These are phyloP conservation scores for Matsumurasca onukii DNA, from an alignment of 1,140 invertebrate species.

Conservation along the genomic window DNA sequence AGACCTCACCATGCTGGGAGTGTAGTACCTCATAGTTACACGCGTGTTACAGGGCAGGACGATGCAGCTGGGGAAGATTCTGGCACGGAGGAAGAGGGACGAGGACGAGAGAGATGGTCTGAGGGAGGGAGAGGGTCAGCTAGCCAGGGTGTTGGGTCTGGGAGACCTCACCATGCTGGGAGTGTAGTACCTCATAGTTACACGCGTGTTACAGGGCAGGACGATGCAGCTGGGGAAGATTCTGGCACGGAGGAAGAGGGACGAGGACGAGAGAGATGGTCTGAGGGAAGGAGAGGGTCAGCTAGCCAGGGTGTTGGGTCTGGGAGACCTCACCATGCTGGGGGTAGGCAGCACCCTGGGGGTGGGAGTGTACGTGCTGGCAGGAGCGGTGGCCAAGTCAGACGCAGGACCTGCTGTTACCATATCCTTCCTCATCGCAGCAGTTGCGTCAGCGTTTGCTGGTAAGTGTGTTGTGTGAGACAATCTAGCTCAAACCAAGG, in stretches of 20 bases:
- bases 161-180: conserved; percentile 82
- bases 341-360: conserved; percentile 88
- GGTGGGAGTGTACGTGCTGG: conserved; percentile 88
- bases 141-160: conserved; percentile 72
- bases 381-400: conserved; percentile 82
- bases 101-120: conserved; percentile 48
- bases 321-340: conserved; percentile 78
- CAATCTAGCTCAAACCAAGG: neutral
- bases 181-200: too few species aligned
- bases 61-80: conserved; percentile 34
- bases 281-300: conserved; percentile 46
- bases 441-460: conserved; percentile 84
- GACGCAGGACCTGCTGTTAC: conserved; percentile 85
- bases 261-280: conserved; percentile 48
- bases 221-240: conserved; percentile 34
- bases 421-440: conserved; percentile 85
- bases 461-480: conserved; percentile 63
- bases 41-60: conserved; percentile 6
- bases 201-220: neutral
- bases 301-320: conserved; percentile 70
- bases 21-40: too few species aligned
- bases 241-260: conserved; percentile 38
- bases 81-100: conserved; percentile 37
- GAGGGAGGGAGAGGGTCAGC: conserved; percentile 48
- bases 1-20: conserved; percentile 81